Evolutionary conservation across 2,888 invertebrate species (phyloP).

Genomic region (Tetragnatha montana): DNA sequence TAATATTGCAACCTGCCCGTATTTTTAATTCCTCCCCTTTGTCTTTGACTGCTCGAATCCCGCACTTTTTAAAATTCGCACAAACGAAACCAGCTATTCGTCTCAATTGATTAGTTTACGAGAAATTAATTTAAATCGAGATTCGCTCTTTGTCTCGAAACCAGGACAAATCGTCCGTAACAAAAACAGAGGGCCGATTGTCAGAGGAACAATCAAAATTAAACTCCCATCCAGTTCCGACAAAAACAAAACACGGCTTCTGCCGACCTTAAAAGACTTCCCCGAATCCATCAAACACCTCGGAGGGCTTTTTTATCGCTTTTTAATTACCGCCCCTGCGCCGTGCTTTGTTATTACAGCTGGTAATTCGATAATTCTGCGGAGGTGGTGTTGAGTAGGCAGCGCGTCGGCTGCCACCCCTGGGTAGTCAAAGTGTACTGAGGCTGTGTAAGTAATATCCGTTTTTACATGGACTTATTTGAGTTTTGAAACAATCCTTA

Average conservation of each 20-base stretch:
- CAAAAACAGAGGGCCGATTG: not conserved
- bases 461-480: no score
- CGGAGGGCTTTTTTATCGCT: slow-evolving; percentile 66
- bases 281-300: slow-evolving; percentile 50
- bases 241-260: slow-evolving; percentile 11
- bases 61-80: no score
- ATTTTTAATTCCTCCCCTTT: no score
- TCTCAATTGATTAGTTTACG: not conserved
- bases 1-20: no score
- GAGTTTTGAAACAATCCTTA: no score
- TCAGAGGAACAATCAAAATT: not conserved
- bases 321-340: slow-evolving; percentile 67
- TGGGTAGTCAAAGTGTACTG: no score
- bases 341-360: slow-evolving; percentile 68
- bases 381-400: not conserved
- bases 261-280: slow-evolving; percentile 32
- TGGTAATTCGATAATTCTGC: slow-evolving; percentile 70
- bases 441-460: no score
- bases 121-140: not conserved
- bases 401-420: not conserved
- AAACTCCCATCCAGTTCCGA: not conserved
- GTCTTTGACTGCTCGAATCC: no score
- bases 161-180: not conserved
- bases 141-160: not conserved
- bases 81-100: not conserved